Evolutionary conservation across 2,113 vertebrate species (phyloP).

Genomic region (Tretioscincus oriximinensis): DNA sequence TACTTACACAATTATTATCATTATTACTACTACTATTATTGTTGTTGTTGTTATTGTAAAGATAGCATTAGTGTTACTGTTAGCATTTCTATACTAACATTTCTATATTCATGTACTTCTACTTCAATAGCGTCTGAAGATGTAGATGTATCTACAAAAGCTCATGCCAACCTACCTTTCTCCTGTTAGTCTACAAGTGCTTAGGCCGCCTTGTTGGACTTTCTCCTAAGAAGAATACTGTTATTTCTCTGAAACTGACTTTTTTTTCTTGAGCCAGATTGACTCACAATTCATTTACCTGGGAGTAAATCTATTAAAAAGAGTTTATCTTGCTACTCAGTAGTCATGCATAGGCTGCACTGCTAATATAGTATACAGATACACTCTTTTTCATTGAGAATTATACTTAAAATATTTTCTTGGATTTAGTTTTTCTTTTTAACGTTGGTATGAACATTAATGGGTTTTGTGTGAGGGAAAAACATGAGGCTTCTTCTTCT

Average conservation of each 20-base stretch:
- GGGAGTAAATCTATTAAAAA: not conserved
- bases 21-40: too few relatives aligned
- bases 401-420: accelerated
- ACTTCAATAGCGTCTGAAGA: too few relatives aligned
- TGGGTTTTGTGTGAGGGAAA: not conserved
- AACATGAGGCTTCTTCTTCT: not conserved
- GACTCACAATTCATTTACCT: not conserved
- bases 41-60: too few relatives aligned
- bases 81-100: too few relatives aligned
- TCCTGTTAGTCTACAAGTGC: too few relatives aligned
- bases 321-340: not conserved
- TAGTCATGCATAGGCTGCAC: not conserved
- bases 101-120: too few relatives aligned
- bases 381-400: accelerated
- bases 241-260: too few relatives aligned
- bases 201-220: too few relatives aligned
- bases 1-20: not conserved
- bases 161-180: too few relatives aligned
- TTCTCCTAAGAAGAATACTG: too few relatives aligned
- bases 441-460: accelerated
- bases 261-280: not conserved
- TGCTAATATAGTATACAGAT: not conserved
- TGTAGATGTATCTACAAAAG: too few relatives aligned
- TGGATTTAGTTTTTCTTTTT: accelerated
- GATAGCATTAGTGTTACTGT: too few relatives aligned